Evolutionary conservation across 2,888 invertebrate genomes (phyloP).

Genomic region (Dilophus febrilis): DNA sequence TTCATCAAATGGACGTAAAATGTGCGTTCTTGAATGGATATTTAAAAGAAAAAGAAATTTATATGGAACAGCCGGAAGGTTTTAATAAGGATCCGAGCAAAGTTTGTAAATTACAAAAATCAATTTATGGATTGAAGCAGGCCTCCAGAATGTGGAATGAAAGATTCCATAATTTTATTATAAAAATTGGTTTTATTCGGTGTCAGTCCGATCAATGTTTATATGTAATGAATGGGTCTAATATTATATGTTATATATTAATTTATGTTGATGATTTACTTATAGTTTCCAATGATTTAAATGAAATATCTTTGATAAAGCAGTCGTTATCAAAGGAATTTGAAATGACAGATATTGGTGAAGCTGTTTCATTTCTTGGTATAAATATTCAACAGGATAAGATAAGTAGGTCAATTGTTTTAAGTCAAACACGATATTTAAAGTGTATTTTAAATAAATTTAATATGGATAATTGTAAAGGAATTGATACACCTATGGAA

Average conservation of each 20-base stretch:
- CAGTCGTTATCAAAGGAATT: conserved; percentile 3
- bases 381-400: conserved; percentile 7
- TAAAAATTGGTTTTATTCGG: conserved; percentile 7
- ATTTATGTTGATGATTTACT: conserved; percentile 9
- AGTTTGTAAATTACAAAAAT: conserved; percentile 5
- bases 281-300: neutral
- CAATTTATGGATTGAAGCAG: conserved; percentile 11
- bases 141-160: conserved; percentile 10
- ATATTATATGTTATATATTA: conserved; percentile 2
- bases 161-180: conserved; percentile 8
- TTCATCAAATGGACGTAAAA: conserved; percentile 6
- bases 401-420: conserved; percentile 2
- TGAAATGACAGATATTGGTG: conserved; percentile 9
- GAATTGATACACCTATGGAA: conserved; percentile 10
- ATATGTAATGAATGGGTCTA: conserved; percentile 3
- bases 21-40: conserved; percentile 3
- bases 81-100: conserved; percentile 11
- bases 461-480: conserved; percentile 11
- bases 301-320: neutral
- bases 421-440: conserved; percentile 11
- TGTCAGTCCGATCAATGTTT: conserved; percentile 10
- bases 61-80: conserved; percentile 6
- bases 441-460: conserved; percentile 10
- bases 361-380: too few species aligned
- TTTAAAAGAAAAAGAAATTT: conserved; percentile 3